Base-by-base conservation (phyloP, 2,797 vertebrate species). In the Labroides dimidiatus region DNA sequence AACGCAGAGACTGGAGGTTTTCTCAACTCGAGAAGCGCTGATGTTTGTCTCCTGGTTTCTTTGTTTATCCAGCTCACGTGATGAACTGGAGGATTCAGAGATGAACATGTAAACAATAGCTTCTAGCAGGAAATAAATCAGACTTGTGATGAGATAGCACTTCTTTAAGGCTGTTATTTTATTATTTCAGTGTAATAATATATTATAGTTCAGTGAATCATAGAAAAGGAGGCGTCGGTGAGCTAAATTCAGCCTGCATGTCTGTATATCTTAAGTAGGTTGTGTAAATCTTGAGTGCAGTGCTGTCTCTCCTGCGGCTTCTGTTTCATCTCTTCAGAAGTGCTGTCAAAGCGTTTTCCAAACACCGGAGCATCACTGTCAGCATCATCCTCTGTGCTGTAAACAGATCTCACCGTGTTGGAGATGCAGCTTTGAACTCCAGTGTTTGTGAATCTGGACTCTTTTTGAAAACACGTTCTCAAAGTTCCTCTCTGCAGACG, bases 291-390 rank as follows among this genome's bases (percentile, higher is more conserved):
- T 10, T 16, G 37, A 20, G 27, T 16, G 20, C 7, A 5, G 24
- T 2, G n/a, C 47, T 14, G 30, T 70, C 20, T 13, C 48, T 12
- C 43, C 17, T 60, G 44, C 42, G 50, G 49, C 64, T 64, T 60
- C 69, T 74, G 66, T 41, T 74, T 73, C 2, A 6, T 62, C 17
- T 69, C 66, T 55, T 37, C 47, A 11, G 45, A 48, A 52, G 4
- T 39, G 23, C 45, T 14, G 42, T 67, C 47, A 36, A n/a, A 37
- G 12, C 37, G 7, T 72, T 70, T 65, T 71, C 43, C 55, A 71
- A 71, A 50, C 78, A 74, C n/a, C n/a, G 1, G 10, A 58, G 21
- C 33, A 19, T 60, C 30, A 14, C 64, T 21, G 30, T 42, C 43
- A 7, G 48, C 14, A 0, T 20, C 44, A 14, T 13, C 2, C 39